Conservation (phyloP, 2,888 invertebrate species). For the Ommatoiulus sabulosus region DNA sequence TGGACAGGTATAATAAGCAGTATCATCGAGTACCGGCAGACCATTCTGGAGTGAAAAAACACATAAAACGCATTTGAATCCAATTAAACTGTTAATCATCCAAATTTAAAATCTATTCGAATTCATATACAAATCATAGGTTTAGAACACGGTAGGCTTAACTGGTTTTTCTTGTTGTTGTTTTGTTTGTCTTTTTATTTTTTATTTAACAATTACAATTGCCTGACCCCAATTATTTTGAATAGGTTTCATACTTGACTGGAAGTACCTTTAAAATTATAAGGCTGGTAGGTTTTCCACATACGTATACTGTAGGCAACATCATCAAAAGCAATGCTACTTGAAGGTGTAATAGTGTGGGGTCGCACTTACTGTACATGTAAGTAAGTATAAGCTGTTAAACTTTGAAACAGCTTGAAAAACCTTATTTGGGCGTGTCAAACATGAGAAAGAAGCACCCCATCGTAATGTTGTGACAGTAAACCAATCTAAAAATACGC, state of each 20-base stretch:
- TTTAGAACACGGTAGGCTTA: background rate
- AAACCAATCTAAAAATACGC: background rate
- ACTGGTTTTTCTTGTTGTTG: background rate
- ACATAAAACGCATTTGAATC: background rate
- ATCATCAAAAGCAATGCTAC: background rate
- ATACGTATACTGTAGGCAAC: background rate
- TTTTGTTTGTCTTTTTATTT: background rate
- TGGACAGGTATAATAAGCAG: constrained; percentile 39
- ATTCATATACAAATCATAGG: background rate
- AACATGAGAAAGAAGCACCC: background rate
- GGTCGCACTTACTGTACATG: background rate
- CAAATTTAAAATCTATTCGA: background rate
- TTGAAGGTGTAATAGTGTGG: constrained; percentile 20
- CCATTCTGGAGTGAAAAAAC: background rate
- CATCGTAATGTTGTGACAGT: constrained; percentile 14
- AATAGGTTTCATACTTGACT: background rate
- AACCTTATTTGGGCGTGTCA: constrained; percentile 3
- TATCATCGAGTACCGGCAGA: constrained; percentile 31
- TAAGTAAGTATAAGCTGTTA: background rate
- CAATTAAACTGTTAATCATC: background rate
- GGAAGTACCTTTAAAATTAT: background rate
- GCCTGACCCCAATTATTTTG: constrained; percentile 35
- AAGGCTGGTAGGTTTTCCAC: background rate
- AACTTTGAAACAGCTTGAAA: background rate
- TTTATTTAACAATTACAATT: background rate